Evolutionary conservation across 2,797 vertebrate genomes (phyloP), one percentile per base, ranked within the genome.

Genomic region (Chromis chromis): DNA sequence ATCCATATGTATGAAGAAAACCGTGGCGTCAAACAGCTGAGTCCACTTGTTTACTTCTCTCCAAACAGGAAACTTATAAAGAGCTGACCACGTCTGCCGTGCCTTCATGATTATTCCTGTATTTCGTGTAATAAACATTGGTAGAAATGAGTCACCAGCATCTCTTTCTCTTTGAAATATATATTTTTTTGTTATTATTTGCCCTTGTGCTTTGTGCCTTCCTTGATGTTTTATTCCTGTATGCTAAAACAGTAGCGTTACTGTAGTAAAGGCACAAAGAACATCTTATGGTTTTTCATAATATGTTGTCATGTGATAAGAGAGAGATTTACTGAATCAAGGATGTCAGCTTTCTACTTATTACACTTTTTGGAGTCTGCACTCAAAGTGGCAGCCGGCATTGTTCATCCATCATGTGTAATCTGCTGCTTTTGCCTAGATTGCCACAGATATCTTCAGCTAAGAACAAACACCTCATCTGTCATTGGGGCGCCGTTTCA

Each of bases 381-480:
- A 48, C 77, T 66, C 65, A 74, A 74, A 90, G 60, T 53, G 74
- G 63, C 83, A 65, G 64, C 74, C 73, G 68, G 65, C 39, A 16
- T 46, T 61, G 53, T 70, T 83, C 85, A 91, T 92, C 75, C 70
- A 88, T 92, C 87, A 91, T 54, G 22, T 57, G 82, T 81, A 91
- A 89, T 89, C 81, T 85, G 68, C 78, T 67, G 73, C 55, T 76
- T 85, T 83, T 75, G 67, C 76, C 53, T 33, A 79, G 82, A 89
- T 89, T 39, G 60, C 68, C 58, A 70, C 76, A 73, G 84, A 88
- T 86, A 89, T 89, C 73, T 84, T 77, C 80, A 72, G 44, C 73
- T 58, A 36, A 86, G 64, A 86, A 89, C 80, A 91, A 90, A 86
- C 83, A 78, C 49, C 82, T 89, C 87, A 86, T 89, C 78, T 81